Percentiles rank a stretch among this genome's conserved stretches.
phyloP scores from a whole-genome alignment of 2,113 vertebrate genomes.

The Centropus unirufus region DNA sequence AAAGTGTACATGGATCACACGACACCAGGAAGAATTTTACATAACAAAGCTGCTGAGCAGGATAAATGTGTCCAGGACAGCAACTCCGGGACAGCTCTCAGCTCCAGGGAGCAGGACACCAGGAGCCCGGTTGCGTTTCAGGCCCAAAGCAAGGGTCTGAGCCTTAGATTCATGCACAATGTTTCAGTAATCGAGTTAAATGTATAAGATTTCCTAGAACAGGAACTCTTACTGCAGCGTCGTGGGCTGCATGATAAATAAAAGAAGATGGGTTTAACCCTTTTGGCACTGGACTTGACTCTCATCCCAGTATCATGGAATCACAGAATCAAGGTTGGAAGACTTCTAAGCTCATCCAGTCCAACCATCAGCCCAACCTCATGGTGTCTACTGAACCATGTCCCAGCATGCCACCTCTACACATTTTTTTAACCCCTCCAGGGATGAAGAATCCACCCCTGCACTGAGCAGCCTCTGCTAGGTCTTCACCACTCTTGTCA shows the following conservation, averaged over 20 bases:
- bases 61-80: background rate
- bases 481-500: too few species aligned
- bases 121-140: background rate
- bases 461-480: too few species aligned
- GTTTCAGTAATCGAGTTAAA: background rate
- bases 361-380: too few species aligned
- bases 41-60: background rate
- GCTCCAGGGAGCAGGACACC: background rate
- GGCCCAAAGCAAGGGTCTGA: background rate
- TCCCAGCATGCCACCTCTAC: too few species aligned
- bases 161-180: background rate
- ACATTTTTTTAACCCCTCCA: too few species aligned
- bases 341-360: too few species aligned
- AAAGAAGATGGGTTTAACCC: background rate
- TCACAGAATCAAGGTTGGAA: too few species aligned
- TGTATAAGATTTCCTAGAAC: background rate
- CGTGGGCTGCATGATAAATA: background rate
- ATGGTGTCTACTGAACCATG: too few species aligned
- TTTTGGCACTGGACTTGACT: background rate
- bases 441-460: too few species aligned
- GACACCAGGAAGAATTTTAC: background rate
- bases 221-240: background rate
- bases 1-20: background rate
- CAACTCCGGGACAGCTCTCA: background rate
- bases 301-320: background rate